Conservation (phyloP, 2,797 vertebrate species). For the Carapus acus region DNA sequence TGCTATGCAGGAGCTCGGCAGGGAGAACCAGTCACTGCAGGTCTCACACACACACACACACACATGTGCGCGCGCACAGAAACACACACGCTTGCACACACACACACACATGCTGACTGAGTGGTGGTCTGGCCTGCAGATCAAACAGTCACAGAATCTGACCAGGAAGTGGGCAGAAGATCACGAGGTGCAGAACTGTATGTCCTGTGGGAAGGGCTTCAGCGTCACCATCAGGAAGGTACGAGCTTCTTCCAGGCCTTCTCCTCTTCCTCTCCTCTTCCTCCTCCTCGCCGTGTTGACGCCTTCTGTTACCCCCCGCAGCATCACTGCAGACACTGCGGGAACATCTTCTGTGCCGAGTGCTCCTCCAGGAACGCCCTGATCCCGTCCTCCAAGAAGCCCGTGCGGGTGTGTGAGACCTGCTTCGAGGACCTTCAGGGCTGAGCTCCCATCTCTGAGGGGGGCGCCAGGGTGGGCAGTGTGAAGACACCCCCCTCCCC, state of each 20-base stretch:
- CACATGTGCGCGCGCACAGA: not conserved
- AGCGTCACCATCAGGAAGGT: constrained; percentile 92
- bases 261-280: not conserved
- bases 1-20: constrained; percentile 95
- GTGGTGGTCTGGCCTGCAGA: constrained; percentile 65
- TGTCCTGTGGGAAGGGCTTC: constrained; percentile 94
- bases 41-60: constrained; percentile 54
- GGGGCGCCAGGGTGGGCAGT: constrained; percentile 13
- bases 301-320: too few relatives aligned
- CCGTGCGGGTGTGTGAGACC: constrained; percentile 90
- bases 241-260: constrained; percentile 13
- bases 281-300: too few relatives aligned
- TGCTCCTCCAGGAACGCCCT: constrained; percentile 90
- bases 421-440: constrained; percentile 94
- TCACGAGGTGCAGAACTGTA: constrained; percentile 95
- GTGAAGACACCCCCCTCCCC: constrained; percentile 2
- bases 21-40: constrained; percentile 97
- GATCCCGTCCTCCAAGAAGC: constrained; percentile 96
- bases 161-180: constrained; percentile 98
- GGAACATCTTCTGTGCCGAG: constrained; percentile 97
- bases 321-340: constrained; percentile 98
- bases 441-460: constrained; percentile 63
- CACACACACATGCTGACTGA: not conserved
- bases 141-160: constrained; percentile 91
- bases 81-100: not conserved